A percentile compares a stretch with the other conserved stretches of the same genome.
Conservation (phyloP, 2,888 invertebrate genomes). For the Glyphotaelius pellucidus region DNA sequence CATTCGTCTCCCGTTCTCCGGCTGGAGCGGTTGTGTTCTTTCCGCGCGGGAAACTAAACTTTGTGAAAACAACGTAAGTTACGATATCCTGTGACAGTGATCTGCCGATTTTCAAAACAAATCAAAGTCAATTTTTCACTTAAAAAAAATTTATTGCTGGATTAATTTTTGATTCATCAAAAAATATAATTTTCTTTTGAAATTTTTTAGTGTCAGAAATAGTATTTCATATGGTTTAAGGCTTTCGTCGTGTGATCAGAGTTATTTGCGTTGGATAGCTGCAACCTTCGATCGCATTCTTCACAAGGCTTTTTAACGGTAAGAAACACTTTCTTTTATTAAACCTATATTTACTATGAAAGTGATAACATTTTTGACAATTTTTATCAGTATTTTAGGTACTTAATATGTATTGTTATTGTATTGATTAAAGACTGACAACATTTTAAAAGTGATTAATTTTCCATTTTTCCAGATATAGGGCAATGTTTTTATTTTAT, state of each 20-base stretch:
- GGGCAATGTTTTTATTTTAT: too few species aligned
- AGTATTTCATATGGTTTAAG: neutral
- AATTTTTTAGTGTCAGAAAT: neutral
- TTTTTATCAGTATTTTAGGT: too few species aligned
- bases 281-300: neutral
- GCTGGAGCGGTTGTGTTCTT: conserved; percentile 44
- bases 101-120: neutral
- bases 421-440: too few species aligned
- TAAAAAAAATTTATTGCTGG: neutral
- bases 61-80: neutral
- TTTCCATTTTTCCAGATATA: too few species aligned
- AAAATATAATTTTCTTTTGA: neutral
- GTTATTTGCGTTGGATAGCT: neutral
- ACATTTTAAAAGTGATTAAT: too few species aligned
- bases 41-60: neutral
- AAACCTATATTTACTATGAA: too few species aligned
- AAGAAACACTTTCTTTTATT: neutral
- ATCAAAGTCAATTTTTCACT: neutral
- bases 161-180: neutral
- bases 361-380: too few species aligned
- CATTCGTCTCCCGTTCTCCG: conserved; percentile 58
- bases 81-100: neutral
- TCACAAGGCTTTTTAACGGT: neutral
- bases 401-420: too few species aligned
- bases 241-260: neutral